Base-by-base conservation (phyloP, 2,888 invertebrate genomes). In the Melipona bicolor region DNA sequence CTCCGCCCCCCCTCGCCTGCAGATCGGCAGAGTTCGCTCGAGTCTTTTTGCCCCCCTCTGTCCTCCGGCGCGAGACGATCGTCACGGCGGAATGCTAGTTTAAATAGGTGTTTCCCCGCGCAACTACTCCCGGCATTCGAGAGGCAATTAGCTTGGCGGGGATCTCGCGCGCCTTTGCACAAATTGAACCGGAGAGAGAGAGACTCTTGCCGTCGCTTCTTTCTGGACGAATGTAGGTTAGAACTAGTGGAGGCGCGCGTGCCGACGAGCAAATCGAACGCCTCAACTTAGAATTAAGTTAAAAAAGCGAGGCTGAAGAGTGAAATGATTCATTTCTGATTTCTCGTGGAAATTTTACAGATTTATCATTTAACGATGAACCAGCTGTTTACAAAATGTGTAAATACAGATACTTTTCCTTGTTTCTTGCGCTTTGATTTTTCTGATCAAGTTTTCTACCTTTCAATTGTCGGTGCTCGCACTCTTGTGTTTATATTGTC, bases 71-170 rank as follows among this genome's bases (percentile, higher is more conserved):
- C 71, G 75, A 76, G 87, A 80, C 82, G 84, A 80, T 86, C 84
- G 84, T 85, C 88, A 81, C 52, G 65, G 54, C 61, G 86, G 88
- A 83, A 83, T 88, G 77, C 85, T 85, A 86, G 89, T 79, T 88
- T 84, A 85, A 88, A 81, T 88, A 88, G 87, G 79, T 87, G 87
- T 88, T 88, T 80, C 87, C 70, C 70, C 82, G 71, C 76, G 81
- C 43, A 81, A 72, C 80, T 75, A 78, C 84, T 88, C 84, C 67
- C 68, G 88, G 88, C 78, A 87, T 89, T 86, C 87, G 82, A 84
- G 89, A 73, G 77, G 88, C 89, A 89, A 89, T 89, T 89, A 89
- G 87, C 82, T 81, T 78, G 71, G 74, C 59, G 75, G 81, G 62
- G 75, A 76, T 74, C 85, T 24, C 73, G 84, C 61, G 84, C 73